A percentile compares a stretch with the other conserved stretches of the same genome.
These are phyloP conservation scores for Hirtodrosophila alboralis DNA, from an alignment of 2,888 invertebrate species.

Conservation along the genomic window DNA sequence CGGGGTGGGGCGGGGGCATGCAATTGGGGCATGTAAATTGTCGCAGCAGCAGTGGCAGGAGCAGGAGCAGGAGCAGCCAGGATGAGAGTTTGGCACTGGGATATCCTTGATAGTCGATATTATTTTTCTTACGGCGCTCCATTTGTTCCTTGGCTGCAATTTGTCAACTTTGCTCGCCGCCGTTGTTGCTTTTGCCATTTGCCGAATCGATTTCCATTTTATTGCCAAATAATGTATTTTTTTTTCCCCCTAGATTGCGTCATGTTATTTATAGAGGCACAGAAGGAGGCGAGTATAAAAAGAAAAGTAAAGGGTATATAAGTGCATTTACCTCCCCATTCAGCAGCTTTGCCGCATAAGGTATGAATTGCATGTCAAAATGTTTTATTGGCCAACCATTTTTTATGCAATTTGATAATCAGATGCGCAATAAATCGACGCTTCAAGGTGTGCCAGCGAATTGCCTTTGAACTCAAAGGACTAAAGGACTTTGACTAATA, in stretches of 20 bases:
- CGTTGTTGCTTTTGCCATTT: conserved; percentile 20
- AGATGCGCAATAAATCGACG: conserved; percentile 68
- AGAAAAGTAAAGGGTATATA: too few relatives aligned
- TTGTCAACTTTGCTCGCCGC: conserved; percentile 73
- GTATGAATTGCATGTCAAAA: conserved; percentile 80
- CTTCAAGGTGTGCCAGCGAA: conserved; percentile 60
- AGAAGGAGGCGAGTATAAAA: conserved; percentile 34
- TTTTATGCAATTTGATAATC: conserved; percentile 79
- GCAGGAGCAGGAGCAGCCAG: conserved; percentile 25
- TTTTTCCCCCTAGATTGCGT: conserved; percentile 78
- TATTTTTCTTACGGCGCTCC: conserved; percentile 79
- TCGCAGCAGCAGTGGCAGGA: conserved; percentile 52
- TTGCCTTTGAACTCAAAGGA: conserved; percentile 34
- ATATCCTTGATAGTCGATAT: conserved; percentile 78
- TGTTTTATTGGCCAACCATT: conserved; percentile 81
- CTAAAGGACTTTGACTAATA: conserved; percentile 67
- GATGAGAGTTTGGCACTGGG: conserved; percentile 41
- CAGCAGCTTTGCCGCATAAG: conserved; percentile 51
- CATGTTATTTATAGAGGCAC: conserved; percentile 80
- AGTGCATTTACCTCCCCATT: too few relatives aligned
- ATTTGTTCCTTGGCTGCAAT: conserved; percentile 76
- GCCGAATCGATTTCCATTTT: conserved; percentile 76
- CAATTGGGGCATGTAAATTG: conserved; percentile 77
- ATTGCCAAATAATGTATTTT: conserved; percentile 82
- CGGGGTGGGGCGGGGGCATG: too few relatives aligned